A percentile compares a stretch with the other conserved stretches of the same genome.
Evolutionary conservation across 2,797 vertebrate species (phyloP).

Genomic region (Bovichtus variegatus): DNA sequence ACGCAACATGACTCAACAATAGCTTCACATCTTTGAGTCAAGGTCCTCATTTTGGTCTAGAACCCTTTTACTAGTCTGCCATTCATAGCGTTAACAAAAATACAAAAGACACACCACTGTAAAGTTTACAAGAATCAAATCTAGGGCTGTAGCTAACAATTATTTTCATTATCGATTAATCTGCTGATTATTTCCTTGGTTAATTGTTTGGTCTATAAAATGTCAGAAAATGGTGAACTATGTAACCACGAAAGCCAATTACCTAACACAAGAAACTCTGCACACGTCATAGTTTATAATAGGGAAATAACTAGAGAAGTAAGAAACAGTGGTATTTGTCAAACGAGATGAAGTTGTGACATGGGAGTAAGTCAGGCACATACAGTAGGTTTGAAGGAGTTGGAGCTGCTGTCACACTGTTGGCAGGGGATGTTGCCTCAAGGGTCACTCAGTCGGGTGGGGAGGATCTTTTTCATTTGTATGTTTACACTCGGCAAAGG

Average conservation of each 20-base stretch:
- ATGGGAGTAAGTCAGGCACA: constrained; percentile 32
- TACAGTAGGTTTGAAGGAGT: neutral
- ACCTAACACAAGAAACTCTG: constrained; percentile 15
- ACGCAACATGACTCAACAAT: neutral
- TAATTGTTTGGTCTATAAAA: too few relatives aligned
- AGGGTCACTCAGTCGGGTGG: constrained; percentile 14
- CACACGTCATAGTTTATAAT: neutral
- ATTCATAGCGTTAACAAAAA: neutral
- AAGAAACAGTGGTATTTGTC: constrained; percentile 36
- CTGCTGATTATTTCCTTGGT: too few relatives aligned
- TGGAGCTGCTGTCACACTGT: constrained; percentile 2
- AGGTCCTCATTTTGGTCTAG: neutral
- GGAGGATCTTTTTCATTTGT: constrained; percentile 24
- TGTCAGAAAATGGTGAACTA: too few relatives aligned
- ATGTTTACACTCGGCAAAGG: constrained; percentile 6
- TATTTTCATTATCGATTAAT: too few relatives aligned
- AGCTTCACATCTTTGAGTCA: neutral
- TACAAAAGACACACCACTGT: neutral
- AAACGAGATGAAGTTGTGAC: constrained; percentile 52
- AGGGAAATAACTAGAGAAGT: constrained; percentile 55
- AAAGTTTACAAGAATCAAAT: too few relatives aligned
- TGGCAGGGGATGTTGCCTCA: constrained; percentile 15
- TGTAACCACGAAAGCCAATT: neutral
- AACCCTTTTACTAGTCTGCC: neutral
- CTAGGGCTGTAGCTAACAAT: too few relatives aligned